These are phyloP conservation scores for Ophioderma brevispina DNA, from an alignment of 35 echinoderm and acorn worm genomes.

Conservation along the genomic window DNA sequence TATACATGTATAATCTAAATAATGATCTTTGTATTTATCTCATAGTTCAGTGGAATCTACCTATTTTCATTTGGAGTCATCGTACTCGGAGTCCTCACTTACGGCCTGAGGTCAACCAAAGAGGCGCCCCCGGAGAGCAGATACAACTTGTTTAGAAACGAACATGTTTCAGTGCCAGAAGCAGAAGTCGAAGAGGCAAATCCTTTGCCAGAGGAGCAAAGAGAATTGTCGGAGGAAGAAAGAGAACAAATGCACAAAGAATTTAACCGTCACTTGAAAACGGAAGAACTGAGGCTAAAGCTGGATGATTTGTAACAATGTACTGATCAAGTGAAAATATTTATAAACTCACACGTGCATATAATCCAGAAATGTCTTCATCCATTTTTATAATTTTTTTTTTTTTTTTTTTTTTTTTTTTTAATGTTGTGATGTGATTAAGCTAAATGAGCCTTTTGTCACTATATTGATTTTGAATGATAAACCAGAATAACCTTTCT, in stretches of 20 bases:
- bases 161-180: background rate
- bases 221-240: background rate
- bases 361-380: conserved; percentile 33
- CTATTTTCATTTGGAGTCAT: conserved; percentile 65
- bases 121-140: conserved; percentile 13
- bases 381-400: no score
- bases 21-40: no score
- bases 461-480: no score
- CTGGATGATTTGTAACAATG: background rate
- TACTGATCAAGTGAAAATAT: conserved; percentile 4
- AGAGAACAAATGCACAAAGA: conserved; percentile 31
- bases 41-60: conserved; percentile 74
- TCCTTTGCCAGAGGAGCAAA: background rate
- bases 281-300: conserved; percentile 2
- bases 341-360: conserved; percentile 19
- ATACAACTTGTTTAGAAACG: conserved; percentile 69
- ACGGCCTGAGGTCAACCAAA: conserved; percentile 47
- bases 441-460: no score
- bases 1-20: background rate
- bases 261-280: conserved; percentile 12
- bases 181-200: background rate
- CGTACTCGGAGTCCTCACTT: conserved; percentile 60
- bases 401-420: no score
- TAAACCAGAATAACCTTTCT: no score
- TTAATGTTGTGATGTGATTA: no score